Conservation (phyloP, 2,888 invertebrate genomes). For the Pardosa pseudoannulata region DNA sequence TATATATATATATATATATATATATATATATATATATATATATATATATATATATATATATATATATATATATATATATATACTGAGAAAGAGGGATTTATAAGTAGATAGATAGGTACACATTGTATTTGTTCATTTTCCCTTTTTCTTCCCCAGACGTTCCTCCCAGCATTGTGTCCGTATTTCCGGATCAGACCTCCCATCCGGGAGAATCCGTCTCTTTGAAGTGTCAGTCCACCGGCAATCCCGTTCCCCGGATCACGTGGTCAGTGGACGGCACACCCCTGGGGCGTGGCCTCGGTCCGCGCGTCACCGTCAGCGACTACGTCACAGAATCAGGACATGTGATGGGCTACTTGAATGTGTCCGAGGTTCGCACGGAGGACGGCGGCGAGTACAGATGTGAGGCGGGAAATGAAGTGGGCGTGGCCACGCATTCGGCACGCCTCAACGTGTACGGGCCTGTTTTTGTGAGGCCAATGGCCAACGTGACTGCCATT, state of each 20-base stretch:
- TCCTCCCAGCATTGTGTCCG: slow-evolving; percentile 75
- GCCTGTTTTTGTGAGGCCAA: slow-evolving; percentile 77
- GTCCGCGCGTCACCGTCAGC: slow-evolving; percentile 70
- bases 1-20: no score
- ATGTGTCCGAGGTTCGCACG: slow-evolving; percentile 76
- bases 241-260: slow-evolving; percentile 74
- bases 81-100: no score
- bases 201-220: slow-evolving; percentile 37
- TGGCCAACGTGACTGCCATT: slow-evolving; percentile 77
- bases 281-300: slow-evolving; percentile 6
- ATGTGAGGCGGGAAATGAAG: slow-evolving; percentile 76
- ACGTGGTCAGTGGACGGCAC: slow-evolving; percentile 73
- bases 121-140: no score
- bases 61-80: no score
- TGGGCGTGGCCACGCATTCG: slow-evolving; percentile 76
- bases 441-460: slow-evolving; percentile 77
- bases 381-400: slow-evolving; percentile 77
- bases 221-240: slow-evolving; percentile 74
- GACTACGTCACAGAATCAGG: slow-evolving; percentile 75
- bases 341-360: slow-evolving; percentile 77
- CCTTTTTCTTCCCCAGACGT: slow-evolving; percentile 76
- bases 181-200: slow-evolving; percentile 41
- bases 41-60: no score
- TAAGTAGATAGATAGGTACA: no score
- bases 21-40: no score